These are phyloP conservation scores for Phymastichus coffea DNA, from an alignment of 1,140 invertebrate genomes.

Conservation along the genomic window DNA sequence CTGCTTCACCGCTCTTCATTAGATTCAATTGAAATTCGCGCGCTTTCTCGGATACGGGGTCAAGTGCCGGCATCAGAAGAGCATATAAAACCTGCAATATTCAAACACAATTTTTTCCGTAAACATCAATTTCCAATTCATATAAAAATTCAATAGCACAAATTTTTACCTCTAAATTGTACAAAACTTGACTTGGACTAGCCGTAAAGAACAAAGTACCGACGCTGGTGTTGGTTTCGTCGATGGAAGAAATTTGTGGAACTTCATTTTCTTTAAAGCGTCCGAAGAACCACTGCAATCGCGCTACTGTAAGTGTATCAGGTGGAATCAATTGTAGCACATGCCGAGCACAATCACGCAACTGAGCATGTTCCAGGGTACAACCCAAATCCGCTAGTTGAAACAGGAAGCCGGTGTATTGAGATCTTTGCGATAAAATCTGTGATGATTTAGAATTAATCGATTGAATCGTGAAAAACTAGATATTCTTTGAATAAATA, in stretches of 20 bases:
- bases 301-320: conserved; percentile 73
- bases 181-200: conserved; percentile 77
- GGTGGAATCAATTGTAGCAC: conserved; percentile 89
- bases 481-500: conserved; percentile 1
- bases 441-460: conserved; percentile 39
- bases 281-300: conserved; percentile 63
- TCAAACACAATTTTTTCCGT: neutral
- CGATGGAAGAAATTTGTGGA: conserved; percentile 43
- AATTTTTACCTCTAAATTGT: conserved; percentile 63
- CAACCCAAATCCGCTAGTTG: conserved; percentile 88
- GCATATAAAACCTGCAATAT: conserved; percentile 80
- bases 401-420: conserved; percentile 86
- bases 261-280: conserved; percentile 45
- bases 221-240: conserved; percentile 60
- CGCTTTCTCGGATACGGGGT: conserved; percentile 78
- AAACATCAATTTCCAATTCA: neutral
- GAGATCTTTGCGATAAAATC: conserved; percentile 76
- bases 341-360: conserved; percentile 83
- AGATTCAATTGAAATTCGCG: conserved; percentile 88
- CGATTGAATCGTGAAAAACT: conserved; percentile 9
- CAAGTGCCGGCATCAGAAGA: conserved; percentile 87
- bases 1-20: conserved; percentile 80
- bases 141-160: neutral
- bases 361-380: conserved; percentile 71
- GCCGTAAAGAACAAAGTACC: conserved; percentile 74